Evolutionary conservation across 1,140 invertebrate species (phyloP).

Genomic region (Matsumurasca onukii): DNA sequence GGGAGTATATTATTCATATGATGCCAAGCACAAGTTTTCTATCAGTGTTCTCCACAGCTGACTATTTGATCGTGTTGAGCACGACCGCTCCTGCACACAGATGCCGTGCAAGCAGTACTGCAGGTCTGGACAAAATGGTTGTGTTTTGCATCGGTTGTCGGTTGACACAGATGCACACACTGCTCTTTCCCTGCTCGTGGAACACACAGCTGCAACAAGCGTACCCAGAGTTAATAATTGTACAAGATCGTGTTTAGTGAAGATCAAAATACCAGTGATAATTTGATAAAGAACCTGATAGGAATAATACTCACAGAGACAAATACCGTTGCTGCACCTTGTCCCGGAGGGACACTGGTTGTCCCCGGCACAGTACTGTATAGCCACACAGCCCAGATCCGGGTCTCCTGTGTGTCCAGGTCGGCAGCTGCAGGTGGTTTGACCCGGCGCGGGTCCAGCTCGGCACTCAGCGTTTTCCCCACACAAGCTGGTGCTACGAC

Average conservation of each 20-base stretch:
- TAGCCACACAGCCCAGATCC: constrained; percentile 72
- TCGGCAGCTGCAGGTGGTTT: constrained; percentile 76
- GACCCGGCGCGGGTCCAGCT: constrained; percentile 56
- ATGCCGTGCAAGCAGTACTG: constrained; percentile 81
- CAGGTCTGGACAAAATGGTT: constrained; percentile 75
- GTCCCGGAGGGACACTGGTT: constrained; percentile 77
- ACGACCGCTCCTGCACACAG: constrained; percentile 76
- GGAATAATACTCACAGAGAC: constrained; percentile 57
- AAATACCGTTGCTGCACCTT: constrained; percentile 78
- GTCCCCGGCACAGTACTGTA: constrained; percentile 76
- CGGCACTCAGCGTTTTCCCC: constrained; percentile 65
- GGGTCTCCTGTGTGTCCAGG: constrained; percentile 84
- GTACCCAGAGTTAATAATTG: too few species aligned
- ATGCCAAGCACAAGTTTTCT: too few species aligned
- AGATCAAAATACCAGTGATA: too few species aligned
- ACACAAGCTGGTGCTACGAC: constrained; percentile 76
- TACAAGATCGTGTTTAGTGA: too few species aligned
- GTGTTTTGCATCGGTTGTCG: constrained; percentile 75
- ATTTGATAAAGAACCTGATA: too few species aligned
- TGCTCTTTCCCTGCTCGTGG: constrained; percentile 75
- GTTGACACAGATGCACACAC: constrained; percentile 72
- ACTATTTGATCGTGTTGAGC: too few species aligned
- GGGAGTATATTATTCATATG: too few species aligned
- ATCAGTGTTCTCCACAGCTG: too few species aligned
- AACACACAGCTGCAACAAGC: constrained; percentile 62